Evolutionary conservation across 2,888 invertebrate genomes (phyloP).

Genomic region (Prosopocoilus inquinatus): DNA sequence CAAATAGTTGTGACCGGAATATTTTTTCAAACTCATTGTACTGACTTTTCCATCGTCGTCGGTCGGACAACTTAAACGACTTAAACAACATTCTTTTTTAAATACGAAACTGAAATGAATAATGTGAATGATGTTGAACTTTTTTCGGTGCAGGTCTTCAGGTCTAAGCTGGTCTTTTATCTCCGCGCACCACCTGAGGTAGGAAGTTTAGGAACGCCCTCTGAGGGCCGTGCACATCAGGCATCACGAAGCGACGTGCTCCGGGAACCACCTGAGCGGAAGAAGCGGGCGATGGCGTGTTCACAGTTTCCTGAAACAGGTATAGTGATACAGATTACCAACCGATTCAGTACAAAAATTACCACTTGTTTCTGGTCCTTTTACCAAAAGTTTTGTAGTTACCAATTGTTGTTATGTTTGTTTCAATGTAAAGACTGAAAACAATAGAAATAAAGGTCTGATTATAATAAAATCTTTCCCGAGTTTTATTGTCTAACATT

Average conservation of each 20-base stretch:
- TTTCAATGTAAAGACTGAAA: slow-evolving; percentile 17
- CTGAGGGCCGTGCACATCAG: not conserved
- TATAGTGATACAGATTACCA: slow-evolving; percentile 12
- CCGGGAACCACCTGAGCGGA: not conserved
- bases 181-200: not conserved
- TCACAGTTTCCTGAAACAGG: slow-evolving; percentile 14
- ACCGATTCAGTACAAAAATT: slow-evolving; percentile 12
- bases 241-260: slow-evolving; percentile 7
- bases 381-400: slow-evolving; percentile 16
- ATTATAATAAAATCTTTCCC: not conserved
- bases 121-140: not conserved
- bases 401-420: slow-evolving; percentile 18
- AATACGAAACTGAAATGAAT: not conserved
- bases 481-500: too few species aligned
- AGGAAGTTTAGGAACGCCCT: not conserved
- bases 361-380: slow-evolving; percentile 12
- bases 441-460: slow-evolving; percentile 19
- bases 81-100: not conserved
- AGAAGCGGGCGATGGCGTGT: slow-evolving; percentile 4
- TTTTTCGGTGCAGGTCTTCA: not conserved
- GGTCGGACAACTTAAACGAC: too few species aligned
- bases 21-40: too few species aligned
- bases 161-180: not conserved
- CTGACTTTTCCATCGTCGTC: too few species aligned
- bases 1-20: too few species aligned